Conservation (phyloP, 2,113 vertebrate genomes). For the Platysteira castanea region DNA sequence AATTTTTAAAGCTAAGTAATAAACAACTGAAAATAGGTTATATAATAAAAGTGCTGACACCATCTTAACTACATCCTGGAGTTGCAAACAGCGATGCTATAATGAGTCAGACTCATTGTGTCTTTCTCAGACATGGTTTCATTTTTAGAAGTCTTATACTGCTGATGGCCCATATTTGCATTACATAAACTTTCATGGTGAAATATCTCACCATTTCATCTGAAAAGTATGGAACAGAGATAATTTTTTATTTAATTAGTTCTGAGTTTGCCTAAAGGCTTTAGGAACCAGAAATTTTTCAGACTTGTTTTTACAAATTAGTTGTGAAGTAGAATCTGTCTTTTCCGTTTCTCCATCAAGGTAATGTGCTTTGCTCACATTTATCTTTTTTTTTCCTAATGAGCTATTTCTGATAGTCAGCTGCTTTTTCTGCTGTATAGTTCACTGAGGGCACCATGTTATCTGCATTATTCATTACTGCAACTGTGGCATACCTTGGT, state of each 20-base stretch:
- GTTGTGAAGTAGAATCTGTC: background rate
- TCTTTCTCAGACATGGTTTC: slow-evolving; percentile 28
- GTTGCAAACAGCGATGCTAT: background rate
- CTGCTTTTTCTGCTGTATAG: slow-evolving; percentile 38
- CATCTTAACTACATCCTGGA: background rate
- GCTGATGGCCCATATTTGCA: slow-evolving; percentile 41
- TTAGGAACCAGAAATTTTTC: slow-evolving; percentile 35
- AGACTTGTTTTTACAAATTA: slow-evolving; percentile 59
- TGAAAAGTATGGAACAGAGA: background rate
- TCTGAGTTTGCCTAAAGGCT: slow-evolving; percentile 40
- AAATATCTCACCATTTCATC: slow-evolving; percentile 31
- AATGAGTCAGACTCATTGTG: slow-evolving; percentile 32
- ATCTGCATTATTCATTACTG: slow-evolving; percentile 70
- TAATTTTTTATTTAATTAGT: slow-evolving; percentile 50
- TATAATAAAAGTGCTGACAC: slow-evolving; percentile 41
- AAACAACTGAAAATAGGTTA: slow-evolving; percentile 30
- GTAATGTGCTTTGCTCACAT: slow-evolving; percentile 6
- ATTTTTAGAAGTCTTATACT: slow-evolving; percentile 33
- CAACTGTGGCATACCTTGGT: slow-evolving; percentile 44
- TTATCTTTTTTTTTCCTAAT: slow-evolving; percentile 18
- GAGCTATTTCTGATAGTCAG: slow-evolving; percentile 56
- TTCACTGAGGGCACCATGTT: slow-evolving; percentile 53
- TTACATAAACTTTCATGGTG: slow-evolving; percentile 27
- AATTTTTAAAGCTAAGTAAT: slow-evolving; percentile 31
- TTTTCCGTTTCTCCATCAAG: slow-evolving; percentile 48